A percentile compares a stretch with the other conserved stretches of the same genome.
phyloP scores from a whole-genome alignment of 2,797 vertebrate species.

The Crossoptilon crossoptilon region DNA sequence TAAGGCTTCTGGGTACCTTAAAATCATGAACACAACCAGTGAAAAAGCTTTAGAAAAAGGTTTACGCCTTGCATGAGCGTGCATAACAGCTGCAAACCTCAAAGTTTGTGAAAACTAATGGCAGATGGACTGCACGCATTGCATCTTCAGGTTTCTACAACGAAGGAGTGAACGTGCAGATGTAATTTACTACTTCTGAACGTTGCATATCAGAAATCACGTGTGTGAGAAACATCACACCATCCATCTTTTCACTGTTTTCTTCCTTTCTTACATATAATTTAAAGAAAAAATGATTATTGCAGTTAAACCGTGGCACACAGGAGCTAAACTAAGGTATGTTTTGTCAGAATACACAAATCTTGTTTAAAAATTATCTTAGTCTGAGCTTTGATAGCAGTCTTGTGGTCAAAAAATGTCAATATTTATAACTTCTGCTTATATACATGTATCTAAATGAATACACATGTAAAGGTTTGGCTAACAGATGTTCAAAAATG shows the following conservation, averaged over 20 bases:
- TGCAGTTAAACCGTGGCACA: neutral
- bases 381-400: neutral
- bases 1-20: neutral
- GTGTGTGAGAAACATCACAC: neutral
- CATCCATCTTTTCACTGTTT: neutral
- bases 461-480: conserved; percentile 42
- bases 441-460: conserved; percentile 24
- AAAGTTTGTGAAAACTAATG: neutral
- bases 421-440: conserved; percentile 57
- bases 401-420: conserved; percentile 21
- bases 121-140: neutral
- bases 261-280: neutral
- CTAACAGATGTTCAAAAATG: conserved; percentile 50
- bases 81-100: neutral
- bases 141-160: neutral
- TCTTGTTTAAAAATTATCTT: neutral
- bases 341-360: neutral
- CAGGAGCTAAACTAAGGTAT: neutral
- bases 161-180: neutral
- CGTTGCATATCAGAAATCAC: neutral
- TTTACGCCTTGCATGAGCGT: rapidly evolving
- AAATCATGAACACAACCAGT: neutral
- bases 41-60: neutral
- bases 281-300: neutral
- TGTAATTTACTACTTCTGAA: neutral